Conservation (phyloP, 64 coral and sea anemone genomes). For the Stichodactyla mertensii region DNA sequence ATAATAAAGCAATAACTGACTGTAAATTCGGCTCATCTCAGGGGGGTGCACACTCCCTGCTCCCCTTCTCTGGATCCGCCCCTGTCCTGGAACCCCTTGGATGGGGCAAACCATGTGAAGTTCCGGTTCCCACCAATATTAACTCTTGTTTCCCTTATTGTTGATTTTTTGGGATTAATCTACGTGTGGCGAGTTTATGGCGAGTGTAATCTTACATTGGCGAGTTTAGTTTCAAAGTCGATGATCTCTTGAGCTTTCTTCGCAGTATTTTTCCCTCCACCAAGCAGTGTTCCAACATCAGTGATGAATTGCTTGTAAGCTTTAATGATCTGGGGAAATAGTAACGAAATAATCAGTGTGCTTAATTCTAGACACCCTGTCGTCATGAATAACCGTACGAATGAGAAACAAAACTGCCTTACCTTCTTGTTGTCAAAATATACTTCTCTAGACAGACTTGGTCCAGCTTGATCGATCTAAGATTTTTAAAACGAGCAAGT, state of each 20-base stretch:
- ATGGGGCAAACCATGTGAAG: too few relatives aligned
- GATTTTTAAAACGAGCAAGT: not conserved
- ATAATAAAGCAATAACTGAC: too few relatives aligned
- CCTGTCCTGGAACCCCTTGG: too few relatives aligned
- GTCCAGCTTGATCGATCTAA: conserved; percentile 95
- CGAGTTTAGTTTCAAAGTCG: conserved; percentile 79
- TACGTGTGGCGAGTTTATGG: too few relatives aligned
- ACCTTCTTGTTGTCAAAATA: conserved; percentile 92
- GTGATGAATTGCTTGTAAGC: conserved; percentile 88
- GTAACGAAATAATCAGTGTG: not conserved
- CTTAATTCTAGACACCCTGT: not conserved
- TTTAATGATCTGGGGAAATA: conserved; percentile 80
- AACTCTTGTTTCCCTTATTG: too few relatives aligned
- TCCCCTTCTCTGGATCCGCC: too few relatives aligned
- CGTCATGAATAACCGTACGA: not conserved
- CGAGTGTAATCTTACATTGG: conserved; percentile 89
- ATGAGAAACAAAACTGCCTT: not conserved
- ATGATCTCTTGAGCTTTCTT: conserved; percentile 81
- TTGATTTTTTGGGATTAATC: too few relatives aligned
- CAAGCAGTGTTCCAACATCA: conserved; percentile 73
- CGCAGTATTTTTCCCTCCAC: conserved; percentile 44
- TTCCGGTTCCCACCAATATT: too few relatives aligned
- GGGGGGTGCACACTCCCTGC: too few relatives aligned
- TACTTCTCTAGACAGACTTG: conserved; percentile 94
- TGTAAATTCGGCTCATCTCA: too few relatives aligned